Base-by-base conservation (phyloP, 2,888 invertebrate species). In the Apeira syringaria region DNA sequence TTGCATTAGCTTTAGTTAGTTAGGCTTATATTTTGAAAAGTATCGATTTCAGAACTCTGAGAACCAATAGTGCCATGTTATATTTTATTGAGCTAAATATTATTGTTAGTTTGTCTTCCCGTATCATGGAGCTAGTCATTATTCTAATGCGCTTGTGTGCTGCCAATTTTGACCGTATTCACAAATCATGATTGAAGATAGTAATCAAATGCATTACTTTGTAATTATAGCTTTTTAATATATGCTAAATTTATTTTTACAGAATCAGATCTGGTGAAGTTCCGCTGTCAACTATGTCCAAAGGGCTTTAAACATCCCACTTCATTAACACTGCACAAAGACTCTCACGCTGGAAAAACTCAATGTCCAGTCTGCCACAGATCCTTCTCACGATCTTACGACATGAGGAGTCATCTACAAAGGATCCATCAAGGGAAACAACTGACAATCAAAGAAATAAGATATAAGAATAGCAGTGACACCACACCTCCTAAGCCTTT, bases 271-370 rank as follows among this genome's bases (percentile, higher is more conserved):
- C 72, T 91, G 57, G 91, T 91, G 1, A 90, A 90, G 67, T 92
- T 92, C 71, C 90, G 91, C 54, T 92, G 92, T 75, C 91, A 91
- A 69, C 75, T 92, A 57, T 92, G 92, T 74, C 91, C 91, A 50
- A 92, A 92, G 81, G 91, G 91, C 47, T 92, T 92, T 66, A 92
- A 91, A 66, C 92, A 92, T 72, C 92, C 92, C 8, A 92, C 91
- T 52, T 92, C 92, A 37, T 74, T 92, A 61, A 92, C 92, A 41
- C 79, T 92, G 34, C 92, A 93, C 64, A 92, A 91, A 75, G 92
- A 92, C 67, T 91, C 92, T 29, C 92, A 93, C 58, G 91, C 91
- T 35, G 92, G 92, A 13, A 92, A 92, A 71, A 93, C 92, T 11
- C 91, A 91, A 60, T 93, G 92, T 58, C 92, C 92, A 5, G 91